A percentile compares a stretch with the other conserved stretches of the same genome.
Conservation (phyloP, 2,113 vertebrate species). For the Corythoichthys intestinalis region DNA sequence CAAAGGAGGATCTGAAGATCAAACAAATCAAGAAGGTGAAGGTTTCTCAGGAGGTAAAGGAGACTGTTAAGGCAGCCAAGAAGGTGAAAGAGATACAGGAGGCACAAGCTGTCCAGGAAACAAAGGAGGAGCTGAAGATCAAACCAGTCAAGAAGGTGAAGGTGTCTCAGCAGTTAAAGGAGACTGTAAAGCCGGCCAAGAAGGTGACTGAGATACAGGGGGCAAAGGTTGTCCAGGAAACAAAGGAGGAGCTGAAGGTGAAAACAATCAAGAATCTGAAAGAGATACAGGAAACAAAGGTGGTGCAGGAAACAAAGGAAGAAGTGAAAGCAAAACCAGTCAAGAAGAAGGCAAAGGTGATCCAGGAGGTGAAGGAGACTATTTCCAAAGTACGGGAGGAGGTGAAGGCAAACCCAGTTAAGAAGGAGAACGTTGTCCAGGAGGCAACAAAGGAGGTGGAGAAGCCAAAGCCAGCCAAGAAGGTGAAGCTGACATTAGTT, state of each 20-base stretch:
- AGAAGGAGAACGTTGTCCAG: neutral
- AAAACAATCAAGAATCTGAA: neutral
- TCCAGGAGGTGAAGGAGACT: neutral
- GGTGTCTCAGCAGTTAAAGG: neutral
- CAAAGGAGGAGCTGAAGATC: neutral
- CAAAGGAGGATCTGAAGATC: too few relatives aligned
- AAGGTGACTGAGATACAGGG: neutral
- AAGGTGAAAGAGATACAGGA: neutral
- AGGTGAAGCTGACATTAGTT: neutral
- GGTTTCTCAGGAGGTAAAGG: neutral
- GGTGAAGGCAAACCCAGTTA: neutral
- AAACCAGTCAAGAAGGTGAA: neutral
- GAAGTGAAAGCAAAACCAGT: too few relatives aligned
- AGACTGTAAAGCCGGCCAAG: too few relatives aligned
- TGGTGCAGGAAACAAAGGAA: too few relatives aligned
- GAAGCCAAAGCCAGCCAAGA: neutral
- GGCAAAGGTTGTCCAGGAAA: neutral
- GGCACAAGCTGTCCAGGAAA: neutral
- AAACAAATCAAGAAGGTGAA: neutral
- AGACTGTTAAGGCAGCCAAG: neutral
- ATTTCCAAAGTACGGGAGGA: too few relatives aligned
- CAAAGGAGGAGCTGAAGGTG: neutral
- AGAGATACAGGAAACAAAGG: neutral
- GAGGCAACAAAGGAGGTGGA: neutral
- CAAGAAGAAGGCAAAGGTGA: too few relatives aligned